These are phyloP conservation scores for Oxyura jamaicensis DNA, from an alignment of 2,113 vertebrate species.

Conservation along the genomic window DNA sequence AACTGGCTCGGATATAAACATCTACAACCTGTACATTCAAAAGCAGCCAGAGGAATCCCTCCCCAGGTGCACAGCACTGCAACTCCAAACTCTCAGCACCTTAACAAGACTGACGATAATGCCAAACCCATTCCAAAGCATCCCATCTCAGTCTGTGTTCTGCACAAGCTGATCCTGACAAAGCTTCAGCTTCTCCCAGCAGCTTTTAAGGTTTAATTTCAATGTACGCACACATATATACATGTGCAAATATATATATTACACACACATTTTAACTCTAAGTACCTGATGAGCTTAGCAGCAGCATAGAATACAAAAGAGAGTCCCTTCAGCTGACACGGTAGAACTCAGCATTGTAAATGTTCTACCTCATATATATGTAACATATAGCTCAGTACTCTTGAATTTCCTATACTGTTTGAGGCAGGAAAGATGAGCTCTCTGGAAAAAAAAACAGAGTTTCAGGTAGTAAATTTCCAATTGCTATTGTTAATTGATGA, in stretches of 20 bases:
- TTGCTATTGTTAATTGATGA: neutral
- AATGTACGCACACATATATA: neutral
- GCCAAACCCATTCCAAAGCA: neutral
- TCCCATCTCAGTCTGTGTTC: neutral
- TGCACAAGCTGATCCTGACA: neutral
- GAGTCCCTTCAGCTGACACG: too few species aligned
- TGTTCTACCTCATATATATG: too few species aligned
- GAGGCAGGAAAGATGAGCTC: neutral
- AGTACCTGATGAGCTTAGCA: too few species aligned
- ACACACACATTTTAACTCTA: too few species aligned
- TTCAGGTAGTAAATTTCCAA: neutral
- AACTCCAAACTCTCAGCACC: neutral
- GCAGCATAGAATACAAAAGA: too few species aligned
- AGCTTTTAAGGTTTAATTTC: neutral
- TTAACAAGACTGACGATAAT: neutral
- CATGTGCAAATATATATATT: neutral
- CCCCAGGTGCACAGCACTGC: neutral
- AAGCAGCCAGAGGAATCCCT: neutral
- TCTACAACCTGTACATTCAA: neutral
- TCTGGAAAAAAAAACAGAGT: neutral
- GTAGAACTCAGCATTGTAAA: too few species aligned
- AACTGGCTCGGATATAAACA: neutral
- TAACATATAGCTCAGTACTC: too few species aligned
- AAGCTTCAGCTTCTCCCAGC: neutral
- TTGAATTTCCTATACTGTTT: too few species aligned